Evolutionary conservation across 2,113 vertebrate species (phyloP), one percentile per base, ranked within the genome.

Genomic region (Lates calcarifer): DNA sequence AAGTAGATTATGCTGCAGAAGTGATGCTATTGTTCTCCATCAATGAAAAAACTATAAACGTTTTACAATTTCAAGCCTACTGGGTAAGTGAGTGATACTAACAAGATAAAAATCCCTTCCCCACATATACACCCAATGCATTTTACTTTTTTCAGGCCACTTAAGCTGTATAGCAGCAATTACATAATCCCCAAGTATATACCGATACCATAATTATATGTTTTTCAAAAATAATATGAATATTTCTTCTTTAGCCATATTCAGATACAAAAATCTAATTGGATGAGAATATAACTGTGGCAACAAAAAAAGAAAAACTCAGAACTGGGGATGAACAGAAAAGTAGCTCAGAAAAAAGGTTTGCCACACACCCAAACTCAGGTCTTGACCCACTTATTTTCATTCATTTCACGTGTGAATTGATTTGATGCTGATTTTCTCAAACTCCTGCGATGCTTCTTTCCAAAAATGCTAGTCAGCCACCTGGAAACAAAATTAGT

Each of bases 401-500:
- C 53, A 72, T 55, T 75, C 6, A n/a, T 58, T 81, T 65, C 18
- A 33, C 33, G 33, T 45, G 53, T 43, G 6, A 68, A 39, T 39
- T 67, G 58, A 58, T 74, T 47, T 70, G 37, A 55, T 61, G 49
- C 55, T 14, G 56, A 70, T 78, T 77, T 66, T 81, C 61, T 57
- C 56, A 66, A 55, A 69, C 55, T 43, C 45, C 43, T 53, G 49
- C 61, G 22, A 65, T 60, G 28, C 22, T 43, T 70, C 70, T 82
- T 58, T 86, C 72, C 53, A 69, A 47, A 85, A 77, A 82, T 57
- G 45, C 71, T 62, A 57, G 31, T 83, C 68, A 78, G 80, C 65
- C 88, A 88, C 86, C 87, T 88, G 87, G 82, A 85, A 86, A 87
- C 55, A 73, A 70, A 89, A 87, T 91, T 84, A 84, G 88, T 77